These are phyloP conservation scores for Scrobipalpa costella DNA, from an alignment of 2,888 invertebrate genomes.

Conservation along the genomic window DNA sequence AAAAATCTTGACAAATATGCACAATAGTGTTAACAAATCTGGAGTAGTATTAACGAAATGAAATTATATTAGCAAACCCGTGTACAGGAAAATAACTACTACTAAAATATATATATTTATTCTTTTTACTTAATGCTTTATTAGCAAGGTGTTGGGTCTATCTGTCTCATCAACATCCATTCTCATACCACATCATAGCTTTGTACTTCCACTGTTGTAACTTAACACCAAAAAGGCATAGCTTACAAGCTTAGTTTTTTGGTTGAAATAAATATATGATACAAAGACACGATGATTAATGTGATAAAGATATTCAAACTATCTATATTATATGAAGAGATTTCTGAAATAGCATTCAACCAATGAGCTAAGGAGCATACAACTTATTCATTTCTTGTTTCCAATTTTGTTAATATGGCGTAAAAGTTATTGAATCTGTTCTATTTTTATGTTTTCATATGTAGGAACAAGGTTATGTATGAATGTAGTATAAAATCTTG, in stretches of 20 bases:
- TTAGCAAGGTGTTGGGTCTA: slow-evolving; percentile 25
- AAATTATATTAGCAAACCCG: no score
- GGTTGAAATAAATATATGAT: slow-evolving; percentile 40
- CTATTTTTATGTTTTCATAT: no score
- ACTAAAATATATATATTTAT: not conserved
- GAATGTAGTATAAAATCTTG: no score
- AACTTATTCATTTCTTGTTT: slow-evolving; percentile 7
- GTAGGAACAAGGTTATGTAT: no score
- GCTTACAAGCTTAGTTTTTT: slow-evolving; percentile 53
- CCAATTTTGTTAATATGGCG: not conserved
- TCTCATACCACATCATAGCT: slow-evolving; percentile 45
- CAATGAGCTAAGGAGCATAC: slow-evolving; percentile 38
- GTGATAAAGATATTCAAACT: no score
- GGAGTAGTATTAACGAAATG: no score
- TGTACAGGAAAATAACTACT: no score
- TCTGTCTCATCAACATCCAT: slow-evolving; percentile 47
- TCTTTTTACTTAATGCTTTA: slow-evolving; percentile 30
- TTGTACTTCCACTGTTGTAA: slow-evolving; percentile 46
- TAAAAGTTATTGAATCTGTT: not conserved
- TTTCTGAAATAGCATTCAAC: slow-evolving; percentile 22
- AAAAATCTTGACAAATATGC: no score
- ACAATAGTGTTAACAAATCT: no score
- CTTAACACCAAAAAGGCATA: slow-evolving; percentile 54
- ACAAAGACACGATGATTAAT: no score
- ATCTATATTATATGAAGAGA: no score